Percentiles rank a stretch among this genome's conserved stretches.
These are phyloP conservation scores for rabbit (Oryctolagus cuniculus) DNA, from an alignment of 2,113 vertebrate species.

Conservation along the genomic window mOryCun1.1 NC_091445.1:59253001-59253500, in stretches of 20 bases:
- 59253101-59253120: background rate
- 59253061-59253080: background rate
- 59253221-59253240: background rate
- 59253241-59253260: background rate
- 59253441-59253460: background rate
- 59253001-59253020: no score
- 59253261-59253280: background rate
- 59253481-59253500: background rate
- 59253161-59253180: background rate
- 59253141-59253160: background rate
- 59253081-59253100: background rate
- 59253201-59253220: background rate
- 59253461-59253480: background rate
- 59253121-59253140: background rate
- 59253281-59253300: background rate
- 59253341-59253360: background rate
- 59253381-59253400: background rate
- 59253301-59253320: background rate
- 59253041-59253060: background rate
- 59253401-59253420: slow-evolving; percentile 16
- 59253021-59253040: no score
- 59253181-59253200: background rate
- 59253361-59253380: background rate
- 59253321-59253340: background rate
- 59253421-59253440: background rate